A percentile compares a stretch with the other conserved stretches of the same genome.
phyloP scores from a whole-genome alignment of 2,888 invertebrate species.

The Cartodere bifasciata region DNA sequence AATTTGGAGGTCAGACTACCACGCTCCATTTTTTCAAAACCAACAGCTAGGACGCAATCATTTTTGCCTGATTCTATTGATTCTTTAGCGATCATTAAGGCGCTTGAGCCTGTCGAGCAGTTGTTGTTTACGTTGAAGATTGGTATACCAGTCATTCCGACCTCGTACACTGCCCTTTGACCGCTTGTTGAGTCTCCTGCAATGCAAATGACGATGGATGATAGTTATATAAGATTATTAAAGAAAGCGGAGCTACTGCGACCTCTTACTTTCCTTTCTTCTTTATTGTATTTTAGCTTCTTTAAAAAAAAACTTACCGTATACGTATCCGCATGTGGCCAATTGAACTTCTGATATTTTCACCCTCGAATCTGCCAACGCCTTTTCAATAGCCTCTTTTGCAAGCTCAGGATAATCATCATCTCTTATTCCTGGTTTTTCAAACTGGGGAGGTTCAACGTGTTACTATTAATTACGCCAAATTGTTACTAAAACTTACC shows the following conservation, averaged over 20 bases:
- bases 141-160: slow-evolving; percentile 94
- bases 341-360: slow-evolving; percentile 69
- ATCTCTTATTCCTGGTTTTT: slow-evolving; percentile 74
- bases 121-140: slow-evolving; percentile 98
- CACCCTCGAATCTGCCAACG: slow-evolving; percentile 72
- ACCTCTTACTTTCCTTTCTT: too few species aligned
- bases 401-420: slow-evolving; percentile 94
- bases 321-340: slow-evolving; percentile 87
- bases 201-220: too few species aligned
- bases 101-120: slow-evolving; percentile 93
- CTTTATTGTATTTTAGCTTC: too few species aligned
- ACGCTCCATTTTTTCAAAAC: slow-evolving; percentile 96
- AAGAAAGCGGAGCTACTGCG: too few species aligned
- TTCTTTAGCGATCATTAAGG: slow-evolving; percentile 81
- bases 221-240: too few species aligned
- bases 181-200: slow-evolving; percentile 86
- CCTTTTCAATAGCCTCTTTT: slow-evolving; percentile 82
- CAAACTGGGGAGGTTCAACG: too few species aligned
- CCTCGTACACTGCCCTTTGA: slow-evolving; percentile 85
- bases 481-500: too few species aligned
- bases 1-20: slow-evolving; percentile 74
- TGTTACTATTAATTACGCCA: too few species aligned
- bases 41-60: slow-evolving; percentile 83
- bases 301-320: slow-evolving; percentile 43
- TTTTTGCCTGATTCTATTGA: slow-evolving; percentile 78